Percentiles rank a stretch among this genome's conserved stretches.
Evolutionary conservation across 2,888 invertebrate species (phyloP).

Genomic region (Ichneumon xanthorius): DNA sequence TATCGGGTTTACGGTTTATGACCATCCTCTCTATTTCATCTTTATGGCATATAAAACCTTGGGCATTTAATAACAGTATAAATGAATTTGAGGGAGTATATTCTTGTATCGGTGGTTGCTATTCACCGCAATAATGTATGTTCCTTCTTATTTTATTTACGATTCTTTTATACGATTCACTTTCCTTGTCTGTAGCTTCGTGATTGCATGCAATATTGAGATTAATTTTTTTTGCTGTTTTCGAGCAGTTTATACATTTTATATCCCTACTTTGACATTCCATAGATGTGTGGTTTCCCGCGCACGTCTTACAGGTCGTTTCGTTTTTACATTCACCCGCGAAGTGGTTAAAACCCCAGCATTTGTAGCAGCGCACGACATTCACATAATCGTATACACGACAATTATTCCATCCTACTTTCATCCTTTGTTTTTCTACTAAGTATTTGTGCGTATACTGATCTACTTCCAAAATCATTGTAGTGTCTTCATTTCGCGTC

Average conservation of each 20-base stretch:
- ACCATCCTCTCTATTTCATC: slow-evolving; percentile 16
- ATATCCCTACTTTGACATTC: neutral
- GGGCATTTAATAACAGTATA: slow-evolving; percentile 37
- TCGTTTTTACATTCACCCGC: slow-evolving; percentile 14
- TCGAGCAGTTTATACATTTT: slow-evolving; percentile 25
- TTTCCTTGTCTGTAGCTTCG: slow-evolving; percentile 23
- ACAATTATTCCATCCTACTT: slow-evolving; percentile 36
- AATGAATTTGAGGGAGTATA: neutral
- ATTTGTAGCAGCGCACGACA: slow-evolving; percentile 22
- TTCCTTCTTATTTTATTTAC: slow-evolving; percentile 30
- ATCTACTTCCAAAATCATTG: slow-evolving; percentile 40
- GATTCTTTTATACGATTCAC: slow-evolving; percentile 23
- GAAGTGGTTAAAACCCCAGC: slow-evolving; percentile 21
- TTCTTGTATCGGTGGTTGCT: slow-evolving; percentile 24
- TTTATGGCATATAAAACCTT: slow-evolving; percentile 24
- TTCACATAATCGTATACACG: slow-evolving; percentile 29
- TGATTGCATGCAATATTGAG: slow-evolving; percentile 6
- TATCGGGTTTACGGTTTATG: neutral
- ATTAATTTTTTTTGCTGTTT: slow-evolving; percentile 7
- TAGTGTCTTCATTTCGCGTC: neutral
- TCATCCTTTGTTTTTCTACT: slow-evolving; percentile 23
- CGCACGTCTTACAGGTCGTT: slow-evolving; percentile 9
- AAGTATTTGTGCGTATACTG: neutral
- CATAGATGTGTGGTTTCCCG: neutral
- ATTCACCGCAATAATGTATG: slow-evolving; percentile 28